Conservation (phyloP, 2,888 invertebrate genomes). For the Epirrita christyi region DNA sequence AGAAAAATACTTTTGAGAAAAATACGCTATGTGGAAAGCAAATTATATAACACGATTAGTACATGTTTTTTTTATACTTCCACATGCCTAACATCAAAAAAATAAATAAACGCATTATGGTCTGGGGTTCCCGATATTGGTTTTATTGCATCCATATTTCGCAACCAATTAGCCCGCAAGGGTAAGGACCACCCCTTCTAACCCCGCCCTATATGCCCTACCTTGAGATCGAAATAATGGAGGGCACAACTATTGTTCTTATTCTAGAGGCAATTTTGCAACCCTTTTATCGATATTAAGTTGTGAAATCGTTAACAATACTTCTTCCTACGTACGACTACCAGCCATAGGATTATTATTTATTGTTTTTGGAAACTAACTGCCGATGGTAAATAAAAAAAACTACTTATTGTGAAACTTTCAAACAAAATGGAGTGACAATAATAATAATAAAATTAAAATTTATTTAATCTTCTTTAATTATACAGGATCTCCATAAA, state of each 20-base stretch:
- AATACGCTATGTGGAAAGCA: too few species aligned
- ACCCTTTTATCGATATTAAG: conserved; percentile 44
- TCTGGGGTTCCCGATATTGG: conserved; percentile 28
- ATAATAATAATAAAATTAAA: too few species aligned
- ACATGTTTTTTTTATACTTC: not conserved
- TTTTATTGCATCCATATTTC: conserved; percentile 49
- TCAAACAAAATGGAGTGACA: too few species aligned
- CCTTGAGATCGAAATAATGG: conserved; percentile 50
- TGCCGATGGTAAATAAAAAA: too few species aligned
- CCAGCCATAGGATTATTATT: not conserved
- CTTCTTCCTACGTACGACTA: conserved; percentile 1
- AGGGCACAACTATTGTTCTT: conserved; percentile 58
- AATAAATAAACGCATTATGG: conserved; percentile 17
- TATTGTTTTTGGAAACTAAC: too few species aligned
- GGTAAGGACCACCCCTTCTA: conserved; percentile 58
- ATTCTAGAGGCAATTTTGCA: conserved; percentile 39
- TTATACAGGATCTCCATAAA: not conserved
- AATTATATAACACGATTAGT: too few species aligned
- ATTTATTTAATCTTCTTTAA: too few species aligned
- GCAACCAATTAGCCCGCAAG: conserved; percentile 66
- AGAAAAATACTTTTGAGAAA: too few species aligned
- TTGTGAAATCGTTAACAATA: conserved; percentile 24
- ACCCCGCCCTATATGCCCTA: conserved; percentile 59
- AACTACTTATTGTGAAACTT: too few species aligned
- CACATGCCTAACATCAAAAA: conserved; percentile 3